Base-by-base conservation (phyloP, 2,888 invertebrate species). In the Drosophila kambysellisi region DNA sequence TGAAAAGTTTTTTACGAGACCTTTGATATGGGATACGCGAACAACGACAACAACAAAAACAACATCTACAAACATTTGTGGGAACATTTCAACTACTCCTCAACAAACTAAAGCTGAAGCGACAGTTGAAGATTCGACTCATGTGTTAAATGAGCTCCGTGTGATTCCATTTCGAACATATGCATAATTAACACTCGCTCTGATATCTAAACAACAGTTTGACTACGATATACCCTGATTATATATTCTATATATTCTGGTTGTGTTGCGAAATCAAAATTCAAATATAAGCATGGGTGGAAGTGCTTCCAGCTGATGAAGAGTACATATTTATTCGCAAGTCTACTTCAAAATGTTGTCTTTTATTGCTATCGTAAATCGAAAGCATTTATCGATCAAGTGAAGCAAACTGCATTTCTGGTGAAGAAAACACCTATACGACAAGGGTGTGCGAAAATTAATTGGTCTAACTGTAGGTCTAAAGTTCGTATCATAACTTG, bases 11-110 rank as follows among this genome's bases (percentile, higher is more conserved):
- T 81, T 67, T 59, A 58, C 37, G 54, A 50, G 25, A 46, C 61
- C 60, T 70, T 67, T 83, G 82, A 66, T 83, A 82, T 83, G 68
- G 64, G 66, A 88, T 75, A 79, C 41, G 53, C 33, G 50, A 51
- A 43, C 48, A 64, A 2, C 6, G 25, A 25, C 7, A 4, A 33
- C 33, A 8, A 8, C 12, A 35, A 39, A 17, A 35, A 35, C 35
- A 20, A 20, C 11, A 43, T 58, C 48, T 59, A 66, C 33, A 61
- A 62, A 72, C 8, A 25, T 46, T 46, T 75, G 81, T 75, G 83
- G 83, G 74, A 71, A 79, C 46, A 17, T 65, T 64, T 58, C 46
- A 37, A 39, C 25, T 46, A 29, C 25, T 57, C 48, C 51, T 76
- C 41, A 68, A 53, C 74, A 62, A 76, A 82, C 43, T 39, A 32